Base-by-base conservation (phyloP, 2,888 invertebrate species). In the Druceiella hillmani region DNA sequence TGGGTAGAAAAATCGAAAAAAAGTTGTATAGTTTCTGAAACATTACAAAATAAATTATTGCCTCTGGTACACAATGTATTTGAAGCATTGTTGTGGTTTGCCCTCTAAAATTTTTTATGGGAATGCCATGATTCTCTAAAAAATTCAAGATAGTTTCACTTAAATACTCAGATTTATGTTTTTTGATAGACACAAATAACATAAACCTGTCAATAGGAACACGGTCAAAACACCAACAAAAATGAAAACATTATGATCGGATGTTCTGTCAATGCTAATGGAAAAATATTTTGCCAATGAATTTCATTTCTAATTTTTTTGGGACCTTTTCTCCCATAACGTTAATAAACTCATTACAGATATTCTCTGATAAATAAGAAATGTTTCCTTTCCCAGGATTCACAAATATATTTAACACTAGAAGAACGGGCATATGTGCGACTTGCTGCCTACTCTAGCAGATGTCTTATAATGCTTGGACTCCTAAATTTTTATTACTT, bases 331-430 rank as follows among this genome's bases (percentile, higher is more conserved):
- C 25, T 34, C 37, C 46, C 48, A 55, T 53, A 25, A 51, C 26
- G 14, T 46, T 34, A 41, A 48, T 48, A 39, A 54, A 49, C 44
- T 54, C 49, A 32, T 50, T 47, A 34, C 50, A 50, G 11, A 46
- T 52, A 30, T 40, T 50, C 7, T 46, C 47, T 20, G 48, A 53
- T 36, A 54, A 35, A 41, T 55, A 52, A n/a, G n/a, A n/a, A n/a
- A n/a, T n/a, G n/a, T n/a, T n/a, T n/a, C n/a, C n/a, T n/a, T n/a
- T n/a, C n/a, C n/a, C n/a, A n/a, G n/a, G n/a, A n/a, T n/a, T n/a
- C n/a, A n/a, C n/a, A n/a, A n/a, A n/a, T n/a, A n/a, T n/a, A n/a
- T n/a, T n/a, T n/a, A n/a, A n/a, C n/a, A n/a, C n/a, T n/a, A n/a
- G n/a, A n/a, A n/a, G n/a, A n/a, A n/a, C n/a, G n/a, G n/a, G n/a